Conservation (phyloP, 2,113 vertebrate species). For the Diphyllodes magnificus region DNA sequence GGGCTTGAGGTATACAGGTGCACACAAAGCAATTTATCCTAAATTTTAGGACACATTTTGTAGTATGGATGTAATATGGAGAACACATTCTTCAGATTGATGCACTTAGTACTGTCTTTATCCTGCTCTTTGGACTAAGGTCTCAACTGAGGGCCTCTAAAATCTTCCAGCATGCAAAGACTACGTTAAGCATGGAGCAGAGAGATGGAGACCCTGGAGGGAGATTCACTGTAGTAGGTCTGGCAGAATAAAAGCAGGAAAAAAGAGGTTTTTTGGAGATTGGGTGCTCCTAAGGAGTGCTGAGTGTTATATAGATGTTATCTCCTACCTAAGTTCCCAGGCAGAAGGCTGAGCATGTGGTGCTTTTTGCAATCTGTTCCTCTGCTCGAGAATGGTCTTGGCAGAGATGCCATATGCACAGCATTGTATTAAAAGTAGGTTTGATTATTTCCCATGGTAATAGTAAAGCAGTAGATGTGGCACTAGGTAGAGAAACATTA, state of each 20-base stretch:
- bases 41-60: neutral
- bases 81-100: neutral
- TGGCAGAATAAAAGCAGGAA: neutral
- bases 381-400: neutral
- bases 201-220: neutral
- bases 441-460: neutral
- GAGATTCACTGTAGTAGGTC: neutral
- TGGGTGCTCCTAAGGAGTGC: neutral
- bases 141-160: neutral
- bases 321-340: neutral
- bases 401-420: neutral
- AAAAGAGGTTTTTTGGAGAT: neutral
- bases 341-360: neutral
- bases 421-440: neutral
- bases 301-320: neutral
- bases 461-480: neutral
- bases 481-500: neutral
- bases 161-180: neutral
- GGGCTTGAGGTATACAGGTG: accelerated
- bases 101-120: neutral
- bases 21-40: neutral
- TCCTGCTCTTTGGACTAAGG: neutral
- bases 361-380: neutral
- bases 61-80: neutral
- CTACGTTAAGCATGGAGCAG: neutral